A percentile compares a stretch with the other conserved stretches of the same genome.
These are phyloP conservation scores for Cnemophilus loriae DNA, from an alignment of 2,113 vertebrate species.

Conservation along the genomic window DNA sequence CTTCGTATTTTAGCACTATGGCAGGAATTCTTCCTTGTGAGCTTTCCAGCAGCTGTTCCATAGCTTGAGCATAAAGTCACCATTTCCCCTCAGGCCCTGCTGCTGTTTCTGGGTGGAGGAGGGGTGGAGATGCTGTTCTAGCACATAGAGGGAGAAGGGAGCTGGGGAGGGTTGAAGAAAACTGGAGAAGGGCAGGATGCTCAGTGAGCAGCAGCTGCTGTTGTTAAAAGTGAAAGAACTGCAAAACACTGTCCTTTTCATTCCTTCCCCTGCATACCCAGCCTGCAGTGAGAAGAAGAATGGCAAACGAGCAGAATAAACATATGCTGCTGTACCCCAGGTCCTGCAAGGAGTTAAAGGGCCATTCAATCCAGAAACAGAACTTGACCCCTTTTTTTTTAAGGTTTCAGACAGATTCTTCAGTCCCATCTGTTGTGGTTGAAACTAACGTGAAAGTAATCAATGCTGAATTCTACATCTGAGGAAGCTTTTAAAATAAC, in stretches of 20 bases:
- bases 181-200: background rate
- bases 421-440: background rate
- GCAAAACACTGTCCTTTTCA: background rate
- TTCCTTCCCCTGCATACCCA: background rate
- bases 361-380: background rate
- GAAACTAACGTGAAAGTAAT: background rate
- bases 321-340: background rate
- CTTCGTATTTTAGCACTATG: background rate
- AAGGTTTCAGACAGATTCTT: background rate
- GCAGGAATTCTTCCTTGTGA: background rate
- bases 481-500: background rate
- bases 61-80: constrained; percentile 35
- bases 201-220: constrained; percentile 16
- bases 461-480: background rate
- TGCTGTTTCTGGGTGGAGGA: background rate
- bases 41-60: constrained; percentile 31
- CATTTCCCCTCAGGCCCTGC: background rate
- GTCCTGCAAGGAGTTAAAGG: background rate
- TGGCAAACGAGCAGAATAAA: background rate
- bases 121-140: background rate
- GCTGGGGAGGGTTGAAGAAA: background rate
- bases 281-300: background rate
- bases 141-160: background rate
- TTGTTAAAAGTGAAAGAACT: background rate
- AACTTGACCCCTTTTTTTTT: background rate